Evolutionary conservation across 2,113 vertebrate genomes (phyloP).

Genomic region (Syrrhaptes paradoxus): DNA sequence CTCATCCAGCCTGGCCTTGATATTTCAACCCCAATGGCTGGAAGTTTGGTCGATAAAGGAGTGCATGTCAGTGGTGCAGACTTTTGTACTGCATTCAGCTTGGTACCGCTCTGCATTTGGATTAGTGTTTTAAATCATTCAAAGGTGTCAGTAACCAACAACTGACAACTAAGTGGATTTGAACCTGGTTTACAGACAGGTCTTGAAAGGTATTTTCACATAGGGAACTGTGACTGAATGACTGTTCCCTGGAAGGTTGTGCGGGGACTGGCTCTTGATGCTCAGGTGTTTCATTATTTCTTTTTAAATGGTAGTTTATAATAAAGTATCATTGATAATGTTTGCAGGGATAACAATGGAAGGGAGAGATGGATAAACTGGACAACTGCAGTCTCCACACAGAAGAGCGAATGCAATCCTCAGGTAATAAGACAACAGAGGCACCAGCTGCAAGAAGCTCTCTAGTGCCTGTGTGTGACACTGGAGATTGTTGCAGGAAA

Average conservation of each 20-base stretch:
- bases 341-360: neutral
- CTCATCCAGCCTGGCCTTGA: too few relatives aligned
- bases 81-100: fast-evolving
- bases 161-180: neutral
- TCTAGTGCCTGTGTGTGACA: neutral
- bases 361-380: neutral
- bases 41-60: fast-evolving
- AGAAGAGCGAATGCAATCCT: neutral
- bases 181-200: neutral
- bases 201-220: neutral
- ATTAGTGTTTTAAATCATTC: neutral
- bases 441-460: neutral
- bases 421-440: neutral
- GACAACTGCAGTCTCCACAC: neutral
- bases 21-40: neutral
- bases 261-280: neutral
- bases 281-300: neutral
- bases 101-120: fast-evolving
- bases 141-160: fast-evolving
- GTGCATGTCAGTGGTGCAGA: neutral
- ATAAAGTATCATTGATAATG: too few relatives aligned
- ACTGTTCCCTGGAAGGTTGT: neutral
- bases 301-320: neutral
- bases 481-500: fast-evolving
- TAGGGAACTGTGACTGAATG: fast-evolving